Evolutionary conservation across 2,797 vertebrate genomes (phyloP).

Genomic region (Perodicticus potto): DNA sequence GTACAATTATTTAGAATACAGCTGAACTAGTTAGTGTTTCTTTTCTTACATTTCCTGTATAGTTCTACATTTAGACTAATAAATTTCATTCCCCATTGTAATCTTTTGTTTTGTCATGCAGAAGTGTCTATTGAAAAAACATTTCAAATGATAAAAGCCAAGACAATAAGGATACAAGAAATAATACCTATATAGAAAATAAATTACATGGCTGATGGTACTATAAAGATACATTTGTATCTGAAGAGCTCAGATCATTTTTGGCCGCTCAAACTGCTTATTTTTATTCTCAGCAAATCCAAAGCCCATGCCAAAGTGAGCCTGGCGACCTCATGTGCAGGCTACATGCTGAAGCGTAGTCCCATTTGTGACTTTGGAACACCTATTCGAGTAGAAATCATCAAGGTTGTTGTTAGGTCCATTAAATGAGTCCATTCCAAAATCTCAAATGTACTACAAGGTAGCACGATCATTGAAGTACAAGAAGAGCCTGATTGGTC

Average conservation of each 20-base stretch:
- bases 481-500: not conserved
- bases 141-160: constrained; percentile 18
- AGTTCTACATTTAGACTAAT: not conserved
- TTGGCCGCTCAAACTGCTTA: not conserved
- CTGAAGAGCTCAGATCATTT: not conserved
- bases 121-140: constrained; percentile 1
- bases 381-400: not conserved
- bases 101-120: not conserved
- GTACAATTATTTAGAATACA: not conserved
- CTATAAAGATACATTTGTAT: not conserved
- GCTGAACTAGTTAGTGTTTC: not conserved
- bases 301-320: not conserved
- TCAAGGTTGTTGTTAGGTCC: not conserved
- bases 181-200: not conserved
- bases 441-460: not conserved
- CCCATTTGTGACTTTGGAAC: not conserved
- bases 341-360: not conserved
- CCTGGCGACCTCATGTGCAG: not conserved
- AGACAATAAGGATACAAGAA: not conserved
- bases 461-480: not conserved
- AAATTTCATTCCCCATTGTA: not conserved
- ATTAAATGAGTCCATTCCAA: not conserved
- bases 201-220: not conserved
- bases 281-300: not conserved
- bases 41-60: not conserved